Conservation (phyloP, 2,797 vertebrate genomes). For the Mormyrops attenuatus region DNA sequence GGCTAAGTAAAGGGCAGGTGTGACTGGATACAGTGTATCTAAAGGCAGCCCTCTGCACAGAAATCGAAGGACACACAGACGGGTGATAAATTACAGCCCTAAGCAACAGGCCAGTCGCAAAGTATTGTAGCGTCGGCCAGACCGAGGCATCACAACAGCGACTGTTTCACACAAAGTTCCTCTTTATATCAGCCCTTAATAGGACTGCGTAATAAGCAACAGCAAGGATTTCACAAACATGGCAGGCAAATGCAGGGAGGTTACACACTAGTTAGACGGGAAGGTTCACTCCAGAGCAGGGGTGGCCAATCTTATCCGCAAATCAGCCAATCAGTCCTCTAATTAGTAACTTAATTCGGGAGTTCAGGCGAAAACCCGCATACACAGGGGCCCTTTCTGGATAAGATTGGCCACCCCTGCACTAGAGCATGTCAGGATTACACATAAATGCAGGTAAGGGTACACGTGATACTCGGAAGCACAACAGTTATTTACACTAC, state of each 20-base stretch:
- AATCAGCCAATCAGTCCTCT: too few species aligned
- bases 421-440: background rate
- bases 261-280: background rate
- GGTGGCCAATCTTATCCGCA: too few species aligned
- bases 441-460: background rate
- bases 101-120: background rate
- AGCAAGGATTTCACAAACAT: background rate
- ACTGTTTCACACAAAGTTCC: background rate
- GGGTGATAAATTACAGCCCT: background rate
- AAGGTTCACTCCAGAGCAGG: background rate
- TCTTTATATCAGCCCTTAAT: background rate
- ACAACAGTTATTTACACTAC: background rate
- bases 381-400: too few species aligned
- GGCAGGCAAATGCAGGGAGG: background rate
- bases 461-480: background rate
- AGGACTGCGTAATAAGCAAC: background rate
- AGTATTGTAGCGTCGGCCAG: background rate
- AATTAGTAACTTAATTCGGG: too few species aligned
- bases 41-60: background rate
- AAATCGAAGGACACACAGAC: background rate
- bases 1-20: background rate
- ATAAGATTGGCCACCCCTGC: too few species aligned
- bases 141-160: background rate
- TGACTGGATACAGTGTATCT: background rate
- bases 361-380: too few species aligned